Evolutionary conservation across 2,888 invertebrate genomes (phyloP).

Genomic region (Caenorhabditis angaria): DNA sequence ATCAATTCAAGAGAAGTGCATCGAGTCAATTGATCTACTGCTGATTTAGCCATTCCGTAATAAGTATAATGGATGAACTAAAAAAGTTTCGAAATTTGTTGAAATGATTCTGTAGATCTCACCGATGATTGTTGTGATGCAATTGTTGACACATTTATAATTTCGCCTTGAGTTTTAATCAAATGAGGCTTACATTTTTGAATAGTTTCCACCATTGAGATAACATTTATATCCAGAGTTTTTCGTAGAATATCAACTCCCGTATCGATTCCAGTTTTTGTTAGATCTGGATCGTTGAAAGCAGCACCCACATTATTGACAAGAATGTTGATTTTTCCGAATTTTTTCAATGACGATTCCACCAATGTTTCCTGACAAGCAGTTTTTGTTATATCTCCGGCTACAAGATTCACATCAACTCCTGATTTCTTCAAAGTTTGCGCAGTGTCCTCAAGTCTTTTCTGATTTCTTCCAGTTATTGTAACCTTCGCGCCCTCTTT

Average conservation of each 20-base stretch:
- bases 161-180: conserved; percentile 16
- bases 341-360: conserved; percentile 16
- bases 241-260: conserved; percentile 16
- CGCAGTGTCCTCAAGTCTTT: conserved; percentile 14
- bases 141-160: conserved; percentile 25
- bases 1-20: conserved; percentile 21
- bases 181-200: conserved; percentile 12
- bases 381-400: conserved; percentile 8
- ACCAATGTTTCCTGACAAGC: conserved; percentile 16
- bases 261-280: conserved; percentile 4
- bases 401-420: conserved; percentile 9
- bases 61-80: conserved; percentile 12
- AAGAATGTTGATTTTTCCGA: conserved; percentile 22
- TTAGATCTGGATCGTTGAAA: conserved; percentile 3
- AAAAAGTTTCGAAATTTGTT: too few relatives aligned
- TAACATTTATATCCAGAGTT: conserved; percentile 11
- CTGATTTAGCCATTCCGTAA: conserved; percentile 24
- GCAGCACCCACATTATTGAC: conserved; percentile 27
- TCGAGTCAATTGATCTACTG: conserved; percentile 32
- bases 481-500: conserved; percentile 28
- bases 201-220: conserved; percentile 13
- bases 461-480: conserved; percentile 18
- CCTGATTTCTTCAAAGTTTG: conserved; percentile 6
- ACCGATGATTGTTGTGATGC: conserved; percentile 14
- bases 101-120: too few relatives aligned